These are phyloP conservation scores for Glossophaga mutica DNA, from an alignment of 2,797 vertebrate genomes.

Conservation along the genomic window DNA sequence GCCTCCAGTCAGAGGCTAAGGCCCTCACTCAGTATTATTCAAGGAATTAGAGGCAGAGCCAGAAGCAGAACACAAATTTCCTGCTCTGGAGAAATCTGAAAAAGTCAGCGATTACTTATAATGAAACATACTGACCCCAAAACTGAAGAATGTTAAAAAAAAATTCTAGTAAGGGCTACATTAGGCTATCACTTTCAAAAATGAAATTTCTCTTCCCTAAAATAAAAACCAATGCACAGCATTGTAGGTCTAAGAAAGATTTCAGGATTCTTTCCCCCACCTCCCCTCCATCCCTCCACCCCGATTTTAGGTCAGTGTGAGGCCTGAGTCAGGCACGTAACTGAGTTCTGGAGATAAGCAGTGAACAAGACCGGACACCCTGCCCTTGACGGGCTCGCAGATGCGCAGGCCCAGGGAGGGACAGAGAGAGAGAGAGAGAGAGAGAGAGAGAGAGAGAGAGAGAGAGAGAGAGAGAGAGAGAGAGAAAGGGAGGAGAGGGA, in stretches of 20 bases:
- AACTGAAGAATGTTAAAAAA: neutral
- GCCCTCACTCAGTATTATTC: neutral
- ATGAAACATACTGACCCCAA: neutral
- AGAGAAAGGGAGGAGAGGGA: rapidly evolving
- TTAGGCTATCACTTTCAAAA: neutral
- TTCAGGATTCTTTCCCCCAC: neutral
- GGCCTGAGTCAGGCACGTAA: neutral
- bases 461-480: too few relatives aligned
- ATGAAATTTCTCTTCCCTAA: neutral
- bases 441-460: neutral
- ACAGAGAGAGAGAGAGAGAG: neutral
- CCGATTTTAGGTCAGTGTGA: neutral
- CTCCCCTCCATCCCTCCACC: neutral
- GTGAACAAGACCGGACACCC: neutral
- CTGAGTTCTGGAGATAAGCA: neutral
- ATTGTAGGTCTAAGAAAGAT: neutral
- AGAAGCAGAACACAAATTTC: neutral
- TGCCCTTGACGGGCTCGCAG: neutral
- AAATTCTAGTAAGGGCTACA: neutral
- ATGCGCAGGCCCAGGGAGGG: neutral
- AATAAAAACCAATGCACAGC: neutral
- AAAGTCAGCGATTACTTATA: neutral
- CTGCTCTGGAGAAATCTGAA: neutral
- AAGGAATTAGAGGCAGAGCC: neutral
- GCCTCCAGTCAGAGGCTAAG: neutral